These are phyloP conservation scores for Ricordea florida DNA, from an alignment of 92 coral and sea anemone species.

Conservation along the genomic window DNA sequence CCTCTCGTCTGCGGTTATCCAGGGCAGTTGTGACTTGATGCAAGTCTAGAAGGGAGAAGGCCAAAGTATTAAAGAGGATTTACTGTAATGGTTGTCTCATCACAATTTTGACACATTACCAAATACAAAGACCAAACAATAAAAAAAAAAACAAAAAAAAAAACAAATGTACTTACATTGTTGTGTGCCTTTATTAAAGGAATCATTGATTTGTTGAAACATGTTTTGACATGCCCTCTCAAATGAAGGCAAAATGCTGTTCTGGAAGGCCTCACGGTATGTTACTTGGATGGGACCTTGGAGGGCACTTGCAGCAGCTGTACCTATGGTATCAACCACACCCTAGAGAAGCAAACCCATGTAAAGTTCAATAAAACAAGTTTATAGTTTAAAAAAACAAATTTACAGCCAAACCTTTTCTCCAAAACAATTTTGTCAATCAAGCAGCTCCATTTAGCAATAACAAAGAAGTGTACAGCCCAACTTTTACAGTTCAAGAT, in stretches of 20 bases:
- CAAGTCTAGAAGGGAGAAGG: slow-evolving; percentile 62
- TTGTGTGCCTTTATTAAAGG: slow-evolving; percentile 92
- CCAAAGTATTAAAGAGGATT: background rate
- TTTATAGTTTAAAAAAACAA: no score
- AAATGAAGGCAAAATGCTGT: slow-evolving; percentile 85
- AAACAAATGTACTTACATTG: slow-evolving; percentile 74
- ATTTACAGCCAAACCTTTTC: no score
- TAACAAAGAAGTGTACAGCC: no score
- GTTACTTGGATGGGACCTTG: slow-evolving; percentile 85
- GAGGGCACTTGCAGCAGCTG: slow-evolving; percentile 78
- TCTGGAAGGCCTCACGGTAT: slow-evolving; percentile 84
- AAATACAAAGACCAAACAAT: background rate
- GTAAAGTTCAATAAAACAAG: background rate
- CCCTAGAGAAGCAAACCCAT: slow-evolving; percentile 39
- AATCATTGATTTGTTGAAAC: slow-evolving; percentile 89
- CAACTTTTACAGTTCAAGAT: no score
- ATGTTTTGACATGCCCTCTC: slow-evolving; percentile 89
- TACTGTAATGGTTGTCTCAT: background rate
- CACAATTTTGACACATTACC: background rate
- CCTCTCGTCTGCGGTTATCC: slow-evolving; percentile 63
- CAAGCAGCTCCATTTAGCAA: no score
- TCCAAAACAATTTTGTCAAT: no score
- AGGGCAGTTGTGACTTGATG: slow-evolving; percentile 69
- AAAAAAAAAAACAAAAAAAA: background rate
- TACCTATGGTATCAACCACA: slow-evolving; percentile 91